Base-by-base conservation (phyloP, 2,113 vertebrate genomes). In the Orthonyx spaldingii region DNA sequence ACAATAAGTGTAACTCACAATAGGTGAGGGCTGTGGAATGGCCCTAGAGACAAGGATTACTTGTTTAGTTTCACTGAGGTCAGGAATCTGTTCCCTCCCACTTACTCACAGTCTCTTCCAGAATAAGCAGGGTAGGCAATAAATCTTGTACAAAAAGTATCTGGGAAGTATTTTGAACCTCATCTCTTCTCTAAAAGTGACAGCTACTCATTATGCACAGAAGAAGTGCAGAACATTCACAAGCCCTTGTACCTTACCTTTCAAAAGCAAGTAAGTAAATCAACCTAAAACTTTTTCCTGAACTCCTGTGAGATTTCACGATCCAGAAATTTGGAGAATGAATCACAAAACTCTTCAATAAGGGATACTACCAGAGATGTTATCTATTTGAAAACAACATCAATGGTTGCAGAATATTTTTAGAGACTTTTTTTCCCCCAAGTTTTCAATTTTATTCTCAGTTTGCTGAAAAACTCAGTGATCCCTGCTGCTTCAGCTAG, bases 401-500 rank as follows among this genome's bases (percentile, higher is more conserved):
- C 41, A 68, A 4, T 84, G 52, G 30, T 20, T 70, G 78, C 39
- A 93, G 55, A 91, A 35, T 70, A 86, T 52, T 78, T 96, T 93
- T 63, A 42, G 35, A 46, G 10, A 16, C 4, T 17, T 46, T 4
- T 53, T 6, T 6, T 2, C 10, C 16, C 30, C 11, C 17, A 55
- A 7, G 28, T 39, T 92, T 66, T 84, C 35, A 32, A 8, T 95
- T 94, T 91, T 85, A 41, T 91, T 94, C 57, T 86, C 27, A 23
- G 27, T 35, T 88, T 86, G 30, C 63, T 83, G 42, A 77, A 88
- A 81, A 87, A 12, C 82, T 80, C 22, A 5, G 21, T 85, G 71
- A 75, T 91, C 82, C 93, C 33, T 94, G 57, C 84, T 85, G 81
- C 50, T 91, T 96, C 87, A 77, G 75, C 63, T 70, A 80, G 33